Evolutionary conservation across 37 sponge, comb jelly and placozoan genomes (phyloP), one percentile per base, ranked within the genome.

Genomic region (Hormiphora californensis): DNA sequence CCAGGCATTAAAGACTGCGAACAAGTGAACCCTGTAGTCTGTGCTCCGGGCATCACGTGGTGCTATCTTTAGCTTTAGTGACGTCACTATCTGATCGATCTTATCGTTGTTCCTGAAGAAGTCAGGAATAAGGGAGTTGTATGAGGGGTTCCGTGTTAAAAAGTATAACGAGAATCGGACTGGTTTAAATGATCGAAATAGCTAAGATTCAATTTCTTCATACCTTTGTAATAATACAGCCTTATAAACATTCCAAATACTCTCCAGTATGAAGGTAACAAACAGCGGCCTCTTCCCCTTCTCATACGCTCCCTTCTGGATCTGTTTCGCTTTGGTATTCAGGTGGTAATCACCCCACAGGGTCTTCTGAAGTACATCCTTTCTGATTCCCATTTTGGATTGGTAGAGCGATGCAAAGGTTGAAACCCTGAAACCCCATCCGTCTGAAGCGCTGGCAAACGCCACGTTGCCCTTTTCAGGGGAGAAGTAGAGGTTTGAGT

Each of bases 311-410:
- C 95, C 95, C 88, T 91, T 93, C 63, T 86, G 88, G 40, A 98
- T 91, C 32, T 94, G 54, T 40, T 92, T 92, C n/a, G 91, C 69
- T 69, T 98, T 98, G 43, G 86, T 87, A 54, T 93, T 93, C 54
- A 98, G 88, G 87, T 86, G 94, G 85, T 68, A 98, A 54, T 98
- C 93, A n/a, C 99, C 99, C 99, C 99, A 98, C n/a, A 98, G 89
- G 12, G 99, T 98, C 39, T 90, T 92, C 35, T 65, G 40, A 1
- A 98, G 88, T 1, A 94, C 86, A 17, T 89, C 89, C n/a, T 43
- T 87, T 0, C 53, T 91, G 40, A 94, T 88, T 12, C 99, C 95
- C 63, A 98, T 90, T 85, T 93, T 94, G 68, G 89, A 92, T 43
- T 92, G 87, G 63, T 92, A 94, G 54, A 93, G 41, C 17, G 86